Base-by-base conservation (phyloP, 2,888 invertebrate genomes). In the Tinea pellionella region DNA sequence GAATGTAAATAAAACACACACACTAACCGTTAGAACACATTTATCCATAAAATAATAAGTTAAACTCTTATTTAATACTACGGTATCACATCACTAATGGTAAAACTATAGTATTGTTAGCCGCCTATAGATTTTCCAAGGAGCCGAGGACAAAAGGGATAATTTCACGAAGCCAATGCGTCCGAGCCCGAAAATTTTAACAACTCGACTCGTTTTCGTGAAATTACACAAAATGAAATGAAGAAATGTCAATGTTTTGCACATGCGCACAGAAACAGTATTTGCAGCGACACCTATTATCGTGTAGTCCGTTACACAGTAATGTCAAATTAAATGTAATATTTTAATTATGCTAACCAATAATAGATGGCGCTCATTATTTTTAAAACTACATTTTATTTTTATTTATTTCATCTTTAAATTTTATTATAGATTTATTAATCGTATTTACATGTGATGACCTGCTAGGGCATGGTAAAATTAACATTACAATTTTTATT, bases 141-240 rank as follows among this genome's bases (percentile, higher is more conserved):
- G 47, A 47, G 47, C 15, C 4, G 47, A 47, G 13, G n/a, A n/a
- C 8, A 15, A 47, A 65, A 64, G 68, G 68, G 67, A 53, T n/a
- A 24, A 24, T 8, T 24, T 53, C 24, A 53, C 53, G 18, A 24
- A 18, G 24, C 11, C 11, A 11, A 24, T 69, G 69, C 75, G 72
- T 73, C 24, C 19, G 24, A 18, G 53, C 18, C 24, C 24, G 19
- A 24, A 76, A 51, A 74, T 78, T 78, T 73, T 67, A 71, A 72
- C 78, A 71, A 80, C 73, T 80, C 77, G 74, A 74, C 77, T 73
- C 73, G 76, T 71, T 51, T 51, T 79, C 78, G 77, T 67, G 75
- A 70, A 70, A 75, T 76, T 76, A 58, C 78, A 77, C 79, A 75
- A 83, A 84, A 78, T 81, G 80, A 80, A 80, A 76, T 79, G 53